Evolutionary conservation across 2,888 invertebrate genomes (phyloP), one percentile per base, ranked within the genome.

Genomic region (Meteorus colon): DNA sequence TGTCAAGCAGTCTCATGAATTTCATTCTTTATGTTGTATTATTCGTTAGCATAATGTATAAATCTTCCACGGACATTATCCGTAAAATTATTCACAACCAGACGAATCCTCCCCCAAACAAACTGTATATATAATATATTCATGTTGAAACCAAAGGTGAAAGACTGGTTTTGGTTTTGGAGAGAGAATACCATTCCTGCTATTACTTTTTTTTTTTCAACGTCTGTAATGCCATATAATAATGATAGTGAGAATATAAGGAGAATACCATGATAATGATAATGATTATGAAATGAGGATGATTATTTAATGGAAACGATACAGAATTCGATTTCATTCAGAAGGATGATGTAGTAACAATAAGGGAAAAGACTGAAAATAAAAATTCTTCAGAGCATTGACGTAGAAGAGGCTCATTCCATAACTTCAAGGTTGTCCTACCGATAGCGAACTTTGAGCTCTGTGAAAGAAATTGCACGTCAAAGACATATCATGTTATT

Each of bases 161-260:
- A 77, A 80, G 85, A 87, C 86, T 86, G 86, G 87, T 87, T 87
- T 81, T 82, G 82, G 80, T 41, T 55, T 48, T 48, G 37, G 79
- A 29, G 79, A 82, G 82, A 84, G 83, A 82, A 84, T 84, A 80
- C 83, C 84, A 41, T 83, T 84, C 83, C 82, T 62, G 62, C 31
- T 69, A 72, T 72, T 74, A 63, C 60, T 69, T 29, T 60, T 67
- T 65, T 69, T 29, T 60, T 60, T 73, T 48, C 14, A 48, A 4
- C 45, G 48, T 48, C n/a, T n/a, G n/a, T n/a, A n/a, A n/a, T 48
- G 16, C n/a, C 16, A 16, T 4, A 48, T 48, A 4, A n/a, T 41
- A 41, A 12, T 41, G 4, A 48, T 48, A 48, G 6, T 48, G 16
- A 48, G 4, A 48, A 48, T 48, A n/a, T 16, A n/a, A 48, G 2